phyloP scores from a whole-genome alignment of 2,888 invertebrate genomes.

The Temnothorax ravouxi region DNA sequence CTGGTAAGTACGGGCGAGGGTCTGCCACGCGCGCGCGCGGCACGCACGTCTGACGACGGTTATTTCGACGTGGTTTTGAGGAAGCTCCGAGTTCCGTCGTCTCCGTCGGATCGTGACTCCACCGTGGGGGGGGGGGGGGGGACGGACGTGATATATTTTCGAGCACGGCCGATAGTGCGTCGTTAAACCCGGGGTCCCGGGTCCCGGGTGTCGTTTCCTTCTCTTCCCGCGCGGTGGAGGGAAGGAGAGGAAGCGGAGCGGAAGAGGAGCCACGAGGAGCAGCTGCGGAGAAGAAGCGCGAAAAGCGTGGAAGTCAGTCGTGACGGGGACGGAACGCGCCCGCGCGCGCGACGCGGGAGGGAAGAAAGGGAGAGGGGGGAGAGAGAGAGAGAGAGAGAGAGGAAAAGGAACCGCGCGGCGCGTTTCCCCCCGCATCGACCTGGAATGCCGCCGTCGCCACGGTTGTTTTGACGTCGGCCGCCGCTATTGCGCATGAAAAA shows the following conservation, averaged over 20 bases:
- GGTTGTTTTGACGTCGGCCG: conserved; percentile 75
- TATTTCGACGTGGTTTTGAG: neutral
- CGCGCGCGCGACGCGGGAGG: neutral
- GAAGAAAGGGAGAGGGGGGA: conserved; percentile 29
- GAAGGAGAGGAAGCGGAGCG: no score
- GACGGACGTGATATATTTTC: neutral
- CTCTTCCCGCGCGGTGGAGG: neutral
- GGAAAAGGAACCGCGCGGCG: conserved; percentile 65
- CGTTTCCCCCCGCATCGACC: conserved; percentile 67
- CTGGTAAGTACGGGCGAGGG: conserved; percentile 46
- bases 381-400: conserved; percentile 20
- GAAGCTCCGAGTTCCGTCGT: neutral
- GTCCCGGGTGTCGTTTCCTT: neutral
- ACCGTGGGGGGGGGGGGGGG: no score
- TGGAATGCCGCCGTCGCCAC: conserved; percentile 70
- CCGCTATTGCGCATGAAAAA: conserved; percentile 85
- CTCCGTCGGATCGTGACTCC: neutral
- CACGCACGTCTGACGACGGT: neutral
- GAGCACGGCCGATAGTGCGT: conserved; percentile 11
- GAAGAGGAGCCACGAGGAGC: conserved; percentile 23
- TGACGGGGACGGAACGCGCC: neutral
- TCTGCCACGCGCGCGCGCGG: neutral
- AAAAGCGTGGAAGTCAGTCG: conserved; percentile 18
- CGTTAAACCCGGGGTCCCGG: neutral
- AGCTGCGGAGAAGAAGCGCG: conserved; percentile 19